A percentile compares a stretch with the other conserved stretches of the same genome.
Evolutionary conservation across 1,140 invertebrate species (phyloP).

Genomic region (Sitophilus oryzae): DNA sequence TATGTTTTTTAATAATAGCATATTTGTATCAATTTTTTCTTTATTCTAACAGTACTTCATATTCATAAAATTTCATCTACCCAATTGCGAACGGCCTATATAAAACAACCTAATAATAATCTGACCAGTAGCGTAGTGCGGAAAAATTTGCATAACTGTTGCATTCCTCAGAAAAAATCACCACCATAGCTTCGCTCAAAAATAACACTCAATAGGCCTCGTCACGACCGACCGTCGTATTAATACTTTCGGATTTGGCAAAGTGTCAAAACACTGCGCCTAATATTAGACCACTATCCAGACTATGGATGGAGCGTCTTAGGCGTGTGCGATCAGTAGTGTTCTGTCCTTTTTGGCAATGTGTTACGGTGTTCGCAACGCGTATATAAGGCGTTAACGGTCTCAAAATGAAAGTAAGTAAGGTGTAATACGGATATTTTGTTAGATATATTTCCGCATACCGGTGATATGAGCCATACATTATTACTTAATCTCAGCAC

Average conservation of each 20-base stretch:
- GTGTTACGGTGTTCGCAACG: constrained; percentile 16
- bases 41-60: no score
- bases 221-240: constrained; percentile 11
- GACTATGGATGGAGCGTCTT: constrained; percentile 19
- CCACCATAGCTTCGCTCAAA: not conserved
- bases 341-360: constrained; percentile 27
- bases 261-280: constrained; percentile 34
- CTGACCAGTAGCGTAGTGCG: no score
- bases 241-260: constrained; percentile 34
- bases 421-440: not conserved
- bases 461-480: no score
- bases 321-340: constrained; percentile 24
- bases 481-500: no score
- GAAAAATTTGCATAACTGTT: not conserved
- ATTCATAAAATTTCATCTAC: no score
- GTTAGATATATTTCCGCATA: no score
- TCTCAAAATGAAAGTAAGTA: constrained; percentile 28
- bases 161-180: not conserved
- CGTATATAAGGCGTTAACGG: constrained; percentile 12
- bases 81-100: no score
- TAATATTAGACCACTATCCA: constrained; percentile 35
- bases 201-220: constrained; percentile 5
- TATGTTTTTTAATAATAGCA: no score
- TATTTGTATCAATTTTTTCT: no score
- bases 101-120: no score